Percentiles rank a stretch among this genome's conserved stretches.
Evolutionary conservation across 1,140 invertebrate species (phyloP).

Genomic region (Zaprionus nigranus): DNA sequence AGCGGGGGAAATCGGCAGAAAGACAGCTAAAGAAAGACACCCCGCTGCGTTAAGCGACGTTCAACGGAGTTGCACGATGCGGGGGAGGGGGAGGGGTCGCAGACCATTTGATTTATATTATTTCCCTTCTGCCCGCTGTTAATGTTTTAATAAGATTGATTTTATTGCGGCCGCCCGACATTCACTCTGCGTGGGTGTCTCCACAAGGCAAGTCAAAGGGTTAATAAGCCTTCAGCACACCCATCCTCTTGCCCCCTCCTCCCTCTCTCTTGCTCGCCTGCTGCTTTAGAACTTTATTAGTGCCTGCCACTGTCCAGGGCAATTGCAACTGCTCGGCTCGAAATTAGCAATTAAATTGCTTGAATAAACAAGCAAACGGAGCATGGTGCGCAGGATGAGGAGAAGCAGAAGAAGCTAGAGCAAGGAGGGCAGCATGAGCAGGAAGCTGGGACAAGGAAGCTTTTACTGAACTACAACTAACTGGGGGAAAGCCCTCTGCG

Average conservation of each 20-base stretch:
- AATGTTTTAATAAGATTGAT: conserved; percentile 84
- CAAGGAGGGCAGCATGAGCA: neutral
- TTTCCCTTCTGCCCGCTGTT: conserved; percentile 72
- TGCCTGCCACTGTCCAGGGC: conserved; percentile 8
- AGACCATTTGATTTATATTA: conserved; percentile 80
- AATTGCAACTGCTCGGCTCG: conserved; percentile 31
- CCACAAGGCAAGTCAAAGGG: conserved; percentile 61
- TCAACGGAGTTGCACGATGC: conserved; percentile 22
- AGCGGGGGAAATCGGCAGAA: neutral
- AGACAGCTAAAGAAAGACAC: conserved; percentile 20
- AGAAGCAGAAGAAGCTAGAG: neutral
- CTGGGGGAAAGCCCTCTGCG: neutral
- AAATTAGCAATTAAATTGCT: conserved; percentile 53
- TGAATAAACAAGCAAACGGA: conserved; percentile 41
- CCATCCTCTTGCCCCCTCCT: conserved; percentile 44
- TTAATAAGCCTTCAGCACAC: conserved; percentile 57
- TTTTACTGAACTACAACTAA: conserved; percentile 3
- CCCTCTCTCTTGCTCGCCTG: conserved; percentile 34
- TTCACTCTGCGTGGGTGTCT: conserved; percentile 31
- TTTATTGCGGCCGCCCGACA: conserved; percentile 67
- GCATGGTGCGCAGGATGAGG: conserved; percentile 5
- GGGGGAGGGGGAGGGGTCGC: conserved; percentile 14
- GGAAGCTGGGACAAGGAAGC: neutral
- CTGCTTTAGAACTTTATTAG: conserved; percentile 74
- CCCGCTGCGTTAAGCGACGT: conserved; percentile 73